phyloP scores from a whole-genome alignment of 2,888 invertebrate species.

The Chalcosyrphus nemorum region DNA sequence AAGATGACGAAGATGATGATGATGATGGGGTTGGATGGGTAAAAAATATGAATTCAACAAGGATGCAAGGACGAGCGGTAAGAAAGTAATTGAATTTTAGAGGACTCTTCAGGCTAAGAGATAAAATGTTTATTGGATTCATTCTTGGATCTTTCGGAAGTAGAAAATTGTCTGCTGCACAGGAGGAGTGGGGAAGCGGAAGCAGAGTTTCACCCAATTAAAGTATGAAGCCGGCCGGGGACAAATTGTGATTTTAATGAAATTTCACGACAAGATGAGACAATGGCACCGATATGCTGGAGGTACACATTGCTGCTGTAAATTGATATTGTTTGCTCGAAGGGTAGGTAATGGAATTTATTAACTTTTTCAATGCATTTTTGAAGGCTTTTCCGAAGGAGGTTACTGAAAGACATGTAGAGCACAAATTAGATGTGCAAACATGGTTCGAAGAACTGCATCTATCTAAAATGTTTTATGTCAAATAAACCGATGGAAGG shows the following conservation, averaged over 20 bases:
- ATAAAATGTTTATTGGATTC: constrained; percentile 64
- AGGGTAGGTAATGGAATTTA: neutral
- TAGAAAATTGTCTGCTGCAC: constrained; percentile 10
- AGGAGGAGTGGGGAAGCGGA: too few species aligned
- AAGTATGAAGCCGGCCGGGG: neutral
- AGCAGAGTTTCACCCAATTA: neutral
- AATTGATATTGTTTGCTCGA: neutral
- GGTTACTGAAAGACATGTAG: too few species aligned
- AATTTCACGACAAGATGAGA: neutral
- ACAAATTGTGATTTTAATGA: neutral
- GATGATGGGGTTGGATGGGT: neutral
- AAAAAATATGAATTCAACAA: constrained; percentile 45
- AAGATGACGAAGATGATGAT: constrained; percentile 7
- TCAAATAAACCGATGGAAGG: too few species aligned
- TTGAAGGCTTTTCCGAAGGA: too few species aligned
- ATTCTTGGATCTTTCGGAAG: constrained; percentile 20
- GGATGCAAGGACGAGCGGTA: neutral
- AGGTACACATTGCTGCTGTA: neutral
- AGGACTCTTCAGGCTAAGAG: constrained; percentile 48
- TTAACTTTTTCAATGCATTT: neutral
- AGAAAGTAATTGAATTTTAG: constrained; percentile 59
- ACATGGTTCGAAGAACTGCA: too few species aligned
- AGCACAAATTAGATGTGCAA: too few species aligned
- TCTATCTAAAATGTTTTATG: too few species aligned
- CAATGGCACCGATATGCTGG: neutral